A percentile compares a stretch with the other conserved stretches of the same genome.
Conservation (phyloP, 2,113 vertebrate species). For the Myotis davidii region DNA sequence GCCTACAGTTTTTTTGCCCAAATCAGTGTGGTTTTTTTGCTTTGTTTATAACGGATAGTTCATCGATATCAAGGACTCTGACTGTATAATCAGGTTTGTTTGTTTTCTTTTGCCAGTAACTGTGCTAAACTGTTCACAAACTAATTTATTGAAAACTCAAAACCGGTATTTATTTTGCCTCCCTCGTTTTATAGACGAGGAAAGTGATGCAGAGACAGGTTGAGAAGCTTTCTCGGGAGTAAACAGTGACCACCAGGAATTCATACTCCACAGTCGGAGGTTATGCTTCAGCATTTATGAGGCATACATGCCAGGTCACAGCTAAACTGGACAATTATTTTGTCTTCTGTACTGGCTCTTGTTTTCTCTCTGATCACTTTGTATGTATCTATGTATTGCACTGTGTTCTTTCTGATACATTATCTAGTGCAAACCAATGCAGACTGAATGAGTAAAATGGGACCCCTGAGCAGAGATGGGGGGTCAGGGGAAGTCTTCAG, state of each 20-base stretch:
- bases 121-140: not conserved
- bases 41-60: not conserved
- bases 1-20: not conserved
- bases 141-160: slow-evolving; percentile 4
- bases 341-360: not conserved
- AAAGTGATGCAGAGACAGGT: no score
- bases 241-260: fast-evolving
- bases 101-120: not conserved
- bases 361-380: not conserved
- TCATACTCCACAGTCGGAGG: no score
- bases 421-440: not conserved
- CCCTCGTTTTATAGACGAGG: no score
- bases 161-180: not conserved
- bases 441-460: not conserved
- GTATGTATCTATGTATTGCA: no score
- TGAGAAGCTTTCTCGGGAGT: not conserved
- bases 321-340: fast-evolving
- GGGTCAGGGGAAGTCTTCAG: fast-evolving
- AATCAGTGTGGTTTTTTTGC: no score
- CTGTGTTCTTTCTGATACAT: not conserved
- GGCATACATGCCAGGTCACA: fast-evolving
- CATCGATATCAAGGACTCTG: not conserved
- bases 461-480: not conserved
- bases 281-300: no score
- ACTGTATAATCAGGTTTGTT: not conserved